A percentile compares a stretch with the other conserved stretches of the same genome.
phyloP scores from a whole-genome alignment of 2,888 invertebrate species.

The Drosophila colorata region DNA sequence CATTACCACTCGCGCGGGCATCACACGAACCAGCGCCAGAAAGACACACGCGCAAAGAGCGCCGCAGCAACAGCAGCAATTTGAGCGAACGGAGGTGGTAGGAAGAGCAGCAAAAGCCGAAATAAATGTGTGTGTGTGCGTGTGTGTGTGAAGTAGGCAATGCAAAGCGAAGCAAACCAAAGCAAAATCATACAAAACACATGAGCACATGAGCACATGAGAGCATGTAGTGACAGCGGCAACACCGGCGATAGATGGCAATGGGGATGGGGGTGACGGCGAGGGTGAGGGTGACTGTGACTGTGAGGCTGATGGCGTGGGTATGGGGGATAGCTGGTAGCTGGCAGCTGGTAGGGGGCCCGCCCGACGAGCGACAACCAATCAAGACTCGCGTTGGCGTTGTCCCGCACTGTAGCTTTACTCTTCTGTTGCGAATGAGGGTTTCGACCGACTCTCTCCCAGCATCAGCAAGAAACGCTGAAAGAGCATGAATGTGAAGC shows the following conservation, averaged over 20 bases:
- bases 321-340: constrained; percentile 29
- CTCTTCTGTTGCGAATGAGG: constrained; percentile 57
- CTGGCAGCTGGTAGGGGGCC: constrained; percentile 48
- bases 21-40: constrained; percentile 8
- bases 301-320: constrained; percentile 7
- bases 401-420: constrained; percentile 61
- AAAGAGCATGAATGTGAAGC: constrained; percentile 40
- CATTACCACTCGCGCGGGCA: constrained; percentile 40
- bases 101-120: constrained; percentile 16
- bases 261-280: constrained; percentile 2
- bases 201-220: constrained; percentile 35
- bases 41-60: constrained; percentile 29
- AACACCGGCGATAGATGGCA: constrained; percentile 22
- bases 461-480: constrained; percentile 36
- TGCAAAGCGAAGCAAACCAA: constrained; percentile 20
- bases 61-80: constrained; percentile 15
- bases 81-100: constrained; percentile 14
- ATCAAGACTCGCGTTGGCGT: constrained; percentile 65
- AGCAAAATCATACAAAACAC: constrained; percentile 41
- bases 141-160: constrained; percentile 12
- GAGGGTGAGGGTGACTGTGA: not conserved
- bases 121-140: constrained; percentile 16
- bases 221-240: constrained; percentile 30
- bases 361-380: constrained; percentile 63
- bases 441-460: constrained; percentile 22